Percentiles rank a stretch among this genome's conserved stretches.
phyloP scores from a whole-genome alignment of 2,888 invertebrate species.

The Hemithea aestivaria region DNA sequence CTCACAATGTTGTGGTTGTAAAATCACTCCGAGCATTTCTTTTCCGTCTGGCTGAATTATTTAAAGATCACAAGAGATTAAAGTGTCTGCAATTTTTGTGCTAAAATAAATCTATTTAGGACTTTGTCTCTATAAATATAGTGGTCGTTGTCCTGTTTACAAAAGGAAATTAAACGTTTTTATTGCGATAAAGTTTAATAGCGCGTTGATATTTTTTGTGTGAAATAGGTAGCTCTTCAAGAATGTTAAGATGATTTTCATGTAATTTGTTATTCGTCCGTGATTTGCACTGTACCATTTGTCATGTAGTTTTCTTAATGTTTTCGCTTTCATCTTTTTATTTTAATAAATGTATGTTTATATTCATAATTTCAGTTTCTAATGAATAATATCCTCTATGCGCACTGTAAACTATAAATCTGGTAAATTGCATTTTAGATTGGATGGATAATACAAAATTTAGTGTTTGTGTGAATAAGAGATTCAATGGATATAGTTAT shows the following conservation, averaged over 20 bases:
- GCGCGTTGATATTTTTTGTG: not conserved
- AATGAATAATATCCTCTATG: conserved; percentile 6
- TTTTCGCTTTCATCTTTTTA: conserved; percentile 18
- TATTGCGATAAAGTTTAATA: conserved; percentile 3
- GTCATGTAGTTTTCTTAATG: conserved; percentile 18
- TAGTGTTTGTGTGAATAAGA: no score
- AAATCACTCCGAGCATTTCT: not conserved
- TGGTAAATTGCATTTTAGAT: no score
- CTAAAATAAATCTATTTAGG: not conserved
- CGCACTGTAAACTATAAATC: not conserved
- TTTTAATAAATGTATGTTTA: conserved; percentile 12
- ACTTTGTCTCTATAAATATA: not conserved
- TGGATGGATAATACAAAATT: no score
- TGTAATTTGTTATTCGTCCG: conserved; percentile 10
- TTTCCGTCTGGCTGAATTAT: not conserved
- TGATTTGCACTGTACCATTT: conserved; percentile 16
- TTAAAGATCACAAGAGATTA: no score
- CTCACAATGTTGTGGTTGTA: not conserved
- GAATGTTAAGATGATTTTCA: conserved; percentile 20
- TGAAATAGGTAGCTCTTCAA: conserved; percentile 1
- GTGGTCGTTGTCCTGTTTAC: not conserved
- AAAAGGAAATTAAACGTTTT: not conserved
- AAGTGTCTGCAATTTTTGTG: not conserved
- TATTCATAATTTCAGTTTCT: conserved; percentile 2
- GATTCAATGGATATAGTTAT: no score